Percentiles rank a stretch among this genome's conserved stretches.
phyloP scores from a whole-genome alignment of 2,113 vertebrate species.

The Sylvietta virens region DNA sequence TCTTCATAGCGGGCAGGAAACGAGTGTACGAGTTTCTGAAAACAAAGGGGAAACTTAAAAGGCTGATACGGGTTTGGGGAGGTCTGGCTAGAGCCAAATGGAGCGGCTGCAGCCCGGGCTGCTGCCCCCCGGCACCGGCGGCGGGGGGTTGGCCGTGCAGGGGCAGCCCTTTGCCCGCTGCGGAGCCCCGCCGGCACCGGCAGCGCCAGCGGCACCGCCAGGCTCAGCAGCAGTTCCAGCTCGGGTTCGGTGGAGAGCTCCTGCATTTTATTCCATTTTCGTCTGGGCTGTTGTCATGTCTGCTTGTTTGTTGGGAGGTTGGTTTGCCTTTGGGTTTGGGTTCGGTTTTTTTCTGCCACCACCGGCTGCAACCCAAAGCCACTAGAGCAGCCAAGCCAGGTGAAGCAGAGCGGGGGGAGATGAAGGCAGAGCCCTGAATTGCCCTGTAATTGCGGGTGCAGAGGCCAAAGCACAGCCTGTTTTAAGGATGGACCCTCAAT shows the following conservation, averaged over 20 bases:
- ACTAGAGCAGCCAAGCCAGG: not conserved
- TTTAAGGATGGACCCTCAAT: not conserved
- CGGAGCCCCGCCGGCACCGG: not conserved
- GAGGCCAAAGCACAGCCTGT: not conserved
- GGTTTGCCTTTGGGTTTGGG: not conserved
- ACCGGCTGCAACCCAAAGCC: not conserved
- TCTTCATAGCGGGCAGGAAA: constrained; percentile 32
- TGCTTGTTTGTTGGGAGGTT: not conserved
- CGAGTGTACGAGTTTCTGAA: constrained; percentile 22
- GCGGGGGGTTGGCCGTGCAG: not conserved
- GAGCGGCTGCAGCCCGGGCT: not conserved
- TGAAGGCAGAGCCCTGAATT: not conserved
- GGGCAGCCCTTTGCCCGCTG: not conserved
- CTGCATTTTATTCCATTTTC: not conserved
- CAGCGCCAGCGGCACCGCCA: not conserved
- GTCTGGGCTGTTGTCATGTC: not conserved
- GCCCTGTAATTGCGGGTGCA: not conserved
- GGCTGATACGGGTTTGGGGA: not conserved
- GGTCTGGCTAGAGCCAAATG: not conserved
- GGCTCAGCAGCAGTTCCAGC: not conserved
- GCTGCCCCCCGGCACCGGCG: not conserved
- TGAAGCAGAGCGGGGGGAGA: not conserved
- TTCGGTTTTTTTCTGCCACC: not conserved
- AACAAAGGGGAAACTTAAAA: constrained; percentile 53
- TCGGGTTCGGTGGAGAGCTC: not conserved